Percentiles rank a stretch among this genome's conserved stretches.
These are phyloP conservation scores for Microplitis manilae DNA, from an alignment of 2,888 invertebrate genomes.

Conservation along the genomic window DNA sequence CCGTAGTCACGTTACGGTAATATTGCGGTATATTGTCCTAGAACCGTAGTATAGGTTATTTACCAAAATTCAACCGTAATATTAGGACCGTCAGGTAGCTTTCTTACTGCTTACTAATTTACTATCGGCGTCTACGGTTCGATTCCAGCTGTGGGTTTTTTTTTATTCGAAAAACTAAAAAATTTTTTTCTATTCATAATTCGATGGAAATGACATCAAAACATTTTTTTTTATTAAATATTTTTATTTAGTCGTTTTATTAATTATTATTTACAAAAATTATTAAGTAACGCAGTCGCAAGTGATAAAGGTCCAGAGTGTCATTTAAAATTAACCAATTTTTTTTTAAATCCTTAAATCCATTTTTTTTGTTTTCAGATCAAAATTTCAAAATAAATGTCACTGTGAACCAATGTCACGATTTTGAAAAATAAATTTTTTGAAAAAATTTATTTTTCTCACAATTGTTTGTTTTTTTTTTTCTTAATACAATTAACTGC, in stretches of 20 bases:
- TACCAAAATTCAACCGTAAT: no score
- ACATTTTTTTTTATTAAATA: constrained; percentile 10
- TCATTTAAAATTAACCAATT: constrained; percentile 59
- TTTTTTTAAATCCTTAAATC: constrained; percentile 55
- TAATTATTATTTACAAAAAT: constrained; percentile 64
- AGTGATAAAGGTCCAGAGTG: constrained; percentile 69
- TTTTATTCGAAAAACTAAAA: no score
- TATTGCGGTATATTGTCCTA: no score
- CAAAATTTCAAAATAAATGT: constrained; percentile 60
- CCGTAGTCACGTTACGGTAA: no score
- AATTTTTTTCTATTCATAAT: no score
- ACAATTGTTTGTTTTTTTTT: constrained; percentile 10
- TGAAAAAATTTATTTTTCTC: no score
- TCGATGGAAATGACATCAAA: not conserved
- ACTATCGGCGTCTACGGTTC: no score
- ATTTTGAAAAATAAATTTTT: constrained; percentile 33
- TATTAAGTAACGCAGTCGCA: constrained; percentile 57
- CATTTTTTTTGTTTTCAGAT: not conserved
- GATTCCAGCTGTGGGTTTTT: no score
- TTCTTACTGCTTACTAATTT: no score
- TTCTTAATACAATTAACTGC: not conserved
- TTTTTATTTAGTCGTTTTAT: constrained; percentile 25
- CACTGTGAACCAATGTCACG: constrained; percentile 69
- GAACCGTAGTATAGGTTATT: no score
- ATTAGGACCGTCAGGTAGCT: no score